A percentile compares a stretch with the other conserved stretches of the same genome.
These are phyloP conservation scores for Drosophila neonasuta DNA, from an alignment of 2,888 invertebrate species.

Conservation along the genomic window DNA sequence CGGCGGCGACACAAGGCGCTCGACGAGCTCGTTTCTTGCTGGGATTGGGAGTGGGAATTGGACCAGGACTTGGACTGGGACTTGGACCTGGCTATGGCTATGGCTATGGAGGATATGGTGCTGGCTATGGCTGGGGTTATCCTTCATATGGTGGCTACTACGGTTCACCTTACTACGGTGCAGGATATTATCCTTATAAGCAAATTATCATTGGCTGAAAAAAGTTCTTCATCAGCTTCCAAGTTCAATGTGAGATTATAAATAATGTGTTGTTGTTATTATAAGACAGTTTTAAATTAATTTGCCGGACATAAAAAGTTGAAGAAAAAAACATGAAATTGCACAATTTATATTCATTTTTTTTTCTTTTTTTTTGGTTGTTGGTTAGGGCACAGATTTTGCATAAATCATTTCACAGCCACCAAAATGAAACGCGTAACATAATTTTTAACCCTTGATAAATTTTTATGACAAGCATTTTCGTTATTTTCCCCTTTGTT, in stretches of 20 bases:
- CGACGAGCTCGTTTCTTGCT: slow-evolving; percentile 51
- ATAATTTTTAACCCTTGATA: slow-evolving; percentile 77
- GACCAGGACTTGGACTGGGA: slow-evolving; percentile 46
- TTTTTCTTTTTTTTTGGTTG: slow-evolving; percentile 23
- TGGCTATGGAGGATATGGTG: slow-evolving; percentile 47
- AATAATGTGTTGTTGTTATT: slow-evolving; percentile 64
- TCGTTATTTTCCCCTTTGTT: slow-evolving; percentile 60
- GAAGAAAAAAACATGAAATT: slow-evolving; percentile 66
- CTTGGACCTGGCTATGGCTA: slow-evolving; percentile 44
- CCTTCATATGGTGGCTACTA: slow-evolving; percentile 30
- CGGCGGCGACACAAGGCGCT: slow-evolving; percentile 39
- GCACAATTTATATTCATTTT: slow-evolving; percentile 76
- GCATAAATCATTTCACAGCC: slow-evolving; percentile 75
- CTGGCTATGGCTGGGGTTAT: slow-evolving; percentile 40
- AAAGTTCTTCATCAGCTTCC: no score
- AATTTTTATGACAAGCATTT: slow-evolving; percentile 78
- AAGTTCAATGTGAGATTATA: slow-evolving; percentile 69
- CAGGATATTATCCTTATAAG: slow-evolving; percentile 61
- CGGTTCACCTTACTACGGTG: background rate
- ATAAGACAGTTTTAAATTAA: slow-evolving; percentile 74
- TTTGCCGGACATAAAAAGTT: slow-evolving; percentile 73
- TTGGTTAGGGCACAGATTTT: slow-evolving; percentile 72
- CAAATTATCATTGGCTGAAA: slow-evolving; percentile 59
- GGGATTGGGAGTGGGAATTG: slow-evolving; percentile 37
- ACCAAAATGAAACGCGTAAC: slow-evolving; percentile 78